These are phyloP conservation scores for Lacanobia wlatinum DNA, from an alignment of 2,888 invertebrate genomes.

Conservation along the genomic window DNA sequence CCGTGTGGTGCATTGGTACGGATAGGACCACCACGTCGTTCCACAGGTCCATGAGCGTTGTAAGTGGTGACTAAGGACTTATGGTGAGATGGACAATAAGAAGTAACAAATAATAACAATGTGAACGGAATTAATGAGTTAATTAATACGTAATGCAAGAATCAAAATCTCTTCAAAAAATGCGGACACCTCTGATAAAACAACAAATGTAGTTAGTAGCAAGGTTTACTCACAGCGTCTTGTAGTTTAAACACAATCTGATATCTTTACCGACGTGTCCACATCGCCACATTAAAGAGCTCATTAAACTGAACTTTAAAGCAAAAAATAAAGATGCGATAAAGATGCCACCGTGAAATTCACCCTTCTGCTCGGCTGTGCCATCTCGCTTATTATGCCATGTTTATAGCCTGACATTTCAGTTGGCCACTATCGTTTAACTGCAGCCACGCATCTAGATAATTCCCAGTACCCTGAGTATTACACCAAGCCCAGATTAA, in stretches of 20 bases:
- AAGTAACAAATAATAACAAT: neutral
- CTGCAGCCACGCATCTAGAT: conserved; percentile 37
- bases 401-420: conserved; percentile 59
- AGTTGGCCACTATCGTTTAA: conserved; percentile 35
- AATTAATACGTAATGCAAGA: too few relatives aligned
- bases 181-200: too few relatives aligned
- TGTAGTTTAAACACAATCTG: conserved; percentile 10
- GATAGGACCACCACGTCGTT: conserved; percentile 42
- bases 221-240: neutral
- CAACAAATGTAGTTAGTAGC: neutral
- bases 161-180: neutral
- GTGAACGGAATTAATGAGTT: too few relatives aligned
- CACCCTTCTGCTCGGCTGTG: conserved; percentile 30
- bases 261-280: conserved; percentile 26
- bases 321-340: conserved; percentile 46
- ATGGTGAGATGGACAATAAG: neutral
- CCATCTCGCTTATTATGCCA: conserved; percentile 49
- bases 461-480: conserved; percentile 47
- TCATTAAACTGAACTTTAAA: conserved; percentile 40
- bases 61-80: conserved; percentile 12
- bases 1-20: conserved; percentile 6
- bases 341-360: conserved; percentile 55
- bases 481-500: conserved; percentile 59
- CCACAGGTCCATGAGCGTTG: neutral
- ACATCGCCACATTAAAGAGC: conserved; percentile 48